phyloP scores from a whole-genome alignment of 2,888 invertebrate genomes.

The Nephrotoma flavescens region DNA sequence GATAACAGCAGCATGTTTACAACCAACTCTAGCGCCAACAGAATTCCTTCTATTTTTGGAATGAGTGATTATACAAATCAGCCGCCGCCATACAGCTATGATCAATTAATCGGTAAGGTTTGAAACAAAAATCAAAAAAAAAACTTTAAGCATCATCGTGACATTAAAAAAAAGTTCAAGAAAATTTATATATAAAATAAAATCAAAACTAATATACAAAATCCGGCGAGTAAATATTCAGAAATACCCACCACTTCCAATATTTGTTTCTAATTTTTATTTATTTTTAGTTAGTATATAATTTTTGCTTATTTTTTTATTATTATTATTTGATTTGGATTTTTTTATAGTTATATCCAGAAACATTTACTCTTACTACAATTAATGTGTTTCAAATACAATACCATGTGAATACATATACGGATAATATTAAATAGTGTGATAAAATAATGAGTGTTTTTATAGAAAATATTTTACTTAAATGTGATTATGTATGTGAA shows the following conservation, averaged over 20 bases:
- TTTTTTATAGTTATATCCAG: neutral
- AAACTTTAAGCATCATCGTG: neutral
- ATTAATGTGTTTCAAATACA: neutral
- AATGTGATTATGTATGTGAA: neutral
- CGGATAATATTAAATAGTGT: neutral
- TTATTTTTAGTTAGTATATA: neutral
- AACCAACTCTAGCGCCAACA: constrained; percentile 8
- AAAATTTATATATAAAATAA: constrained; percentile 3
- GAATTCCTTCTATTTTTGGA: constrained; percentile 17
- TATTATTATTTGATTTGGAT: neutral
- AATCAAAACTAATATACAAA: constrained; percentile 3
- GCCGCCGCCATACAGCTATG: constrained; percentile 17
- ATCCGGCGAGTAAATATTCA: constrained; percentile 1
- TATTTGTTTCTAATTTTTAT: neutral
- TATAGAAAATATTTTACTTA: neutral
- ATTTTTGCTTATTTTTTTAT: neutral
- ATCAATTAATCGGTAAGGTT: constrained; percentile 19
- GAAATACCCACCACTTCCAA: constrained; percentile 2
- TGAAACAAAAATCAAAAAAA: constrained; percentile 1
- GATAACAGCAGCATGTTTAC: neutral
- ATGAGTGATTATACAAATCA: constrained; percentile 10
- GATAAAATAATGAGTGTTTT: neutral
- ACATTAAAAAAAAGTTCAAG: neutral
- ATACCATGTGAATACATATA: neutral
- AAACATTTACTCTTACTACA: neutral